Conservation (phyloP, 2,888 invertebrate species). For the Synanthedon vespiformis region DNA sequence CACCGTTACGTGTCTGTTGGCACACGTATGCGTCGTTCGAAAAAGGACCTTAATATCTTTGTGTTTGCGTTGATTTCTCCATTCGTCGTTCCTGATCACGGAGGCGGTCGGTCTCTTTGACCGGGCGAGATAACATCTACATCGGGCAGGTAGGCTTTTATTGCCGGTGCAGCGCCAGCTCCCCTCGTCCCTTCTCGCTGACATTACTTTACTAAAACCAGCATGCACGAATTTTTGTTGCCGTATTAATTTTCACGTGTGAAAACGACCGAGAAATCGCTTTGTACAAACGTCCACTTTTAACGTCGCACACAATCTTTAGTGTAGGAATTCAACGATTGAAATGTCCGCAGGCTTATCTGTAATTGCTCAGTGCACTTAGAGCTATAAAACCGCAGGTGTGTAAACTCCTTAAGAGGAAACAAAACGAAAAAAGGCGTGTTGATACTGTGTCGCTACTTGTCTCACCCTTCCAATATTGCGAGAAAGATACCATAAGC, state of each 20-base stretch:
- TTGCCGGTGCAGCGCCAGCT: conserved; percentile 25
- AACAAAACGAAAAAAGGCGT: no score
- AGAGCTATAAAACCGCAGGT: conserved; percentile 1
- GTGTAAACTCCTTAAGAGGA: conserved; percentile 14
- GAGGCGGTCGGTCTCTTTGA: conserved; percentile 60
- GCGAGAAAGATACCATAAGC: no score
- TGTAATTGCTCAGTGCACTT: conserved; percentile 1
- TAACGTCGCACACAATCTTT: background rate
- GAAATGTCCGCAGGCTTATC: conserved; percentile 5
- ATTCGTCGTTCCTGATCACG: conserved; percentile 9
- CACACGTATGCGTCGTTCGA: background rate
- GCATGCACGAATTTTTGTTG: conserved; percentile 14
- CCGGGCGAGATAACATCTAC: conserved; percentile 61
- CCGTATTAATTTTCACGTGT: conserved; percentile 45
- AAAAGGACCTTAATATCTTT: conserved; percentile 14
- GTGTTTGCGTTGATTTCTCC: conserved; percentile 15
- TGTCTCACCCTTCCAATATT: no score
- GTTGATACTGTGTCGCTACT: no score
- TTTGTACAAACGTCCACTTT: background rate
- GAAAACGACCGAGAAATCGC: background rate
- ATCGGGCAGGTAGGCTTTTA: conserved; percentile 64
- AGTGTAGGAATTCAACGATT: conserved; percentile 1
- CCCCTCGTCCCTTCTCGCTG: conserved; percentile 15
- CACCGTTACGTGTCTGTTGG: conserved; percentile 56
- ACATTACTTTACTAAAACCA: conserved; percentile 24